phyloP scores from a whole-genome alignment of 2,113 vertebrate species.

The Indri indri region DNA sequence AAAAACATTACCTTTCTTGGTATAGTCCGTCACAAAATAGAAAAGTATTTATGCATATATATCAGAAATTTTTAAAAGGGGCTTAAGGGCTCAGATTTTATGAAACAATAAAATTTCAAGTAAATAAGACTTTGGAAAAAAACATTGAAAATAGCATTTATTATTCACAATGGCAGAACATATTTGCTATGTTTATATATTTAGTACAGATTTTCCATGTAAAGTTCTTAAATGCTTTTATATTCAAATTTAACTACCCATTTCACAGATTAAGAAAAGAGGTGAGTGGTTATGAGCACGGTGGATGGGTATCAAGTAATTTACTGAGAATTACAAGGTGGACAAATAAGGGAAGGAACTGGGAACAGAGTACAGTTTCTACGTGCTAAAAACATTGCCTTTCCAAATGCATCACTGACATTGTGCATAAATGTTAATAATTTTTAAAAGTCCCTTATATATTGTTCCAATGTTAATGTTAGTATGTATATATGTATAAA shows the following conservation, averaged over 20 bases:
- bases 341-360: neutral
- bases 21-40: neutral
- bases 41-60: neutral
- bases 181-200: neutral
- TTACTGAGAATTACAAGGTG: neutral
- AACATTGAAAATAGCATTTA: neutral
- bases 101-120: neutral
- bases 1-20: neutral
- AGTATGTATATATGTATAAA: neutral
- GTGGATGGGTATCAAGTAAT: neutral
- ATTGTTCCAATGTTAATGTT: neutral
- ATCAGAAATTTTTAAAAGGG: neutral
- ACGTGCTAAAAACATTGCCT: neutral
- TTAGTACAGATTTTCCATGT: neutral
- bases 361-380: neutral
- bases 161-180: constrained; percentile 23
- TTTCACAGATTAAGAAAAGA: constrained; percentile 33
- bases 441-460: neutral
- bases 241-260: neutral
- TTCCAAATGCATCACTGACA: neutral
- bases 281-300: neutral
- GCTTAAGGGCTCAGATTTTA: neutral
- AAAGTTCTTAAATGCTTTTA: neutral
- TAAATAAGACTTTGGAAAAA: neutral
- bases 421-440: constrained; percentile 63